Conservation (phyloP, 2,888 invertebrate species). For the Mechanitis mazaeus region DNA sequence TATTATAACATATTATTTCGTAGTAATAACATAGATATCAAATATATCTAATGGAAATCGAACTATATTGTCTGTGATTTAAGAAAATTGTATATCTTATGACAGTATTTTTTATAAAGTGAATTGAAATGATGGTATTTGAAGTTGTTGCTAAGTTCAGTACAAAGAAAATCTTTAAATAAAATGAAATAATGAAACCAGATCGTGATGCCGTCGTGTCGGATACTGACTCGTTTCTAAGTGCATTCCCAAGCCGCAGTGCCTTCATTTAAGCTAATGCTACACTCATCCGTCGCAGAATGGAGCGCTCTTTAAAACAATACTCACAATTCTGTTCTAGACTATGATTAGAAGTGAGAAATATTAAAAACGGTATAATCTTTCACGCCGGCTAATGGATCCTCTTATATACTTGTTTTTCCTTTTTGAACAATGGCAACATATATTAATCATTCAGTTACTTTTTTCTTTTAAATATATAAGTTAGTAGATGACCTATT, state of each 20-base stretch:
- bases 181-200: too few species aligned
- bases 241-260: conserved; percentile 11
- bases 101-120: background rate
- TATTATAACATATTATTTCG: too few species aligned
- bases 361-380: background rate
- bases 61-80: too few species aligned
- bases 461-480: too few species aligned
- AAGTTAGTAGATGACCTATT: too few species aligned
- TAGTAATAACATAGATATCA: too few species aligned
- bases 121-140: conserved; percentile 1
- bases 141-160: background rate
- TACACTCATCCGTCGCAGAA: conserved; percentile 8
- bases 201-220: conserved; percentile 3
- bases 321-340: conserved; percentile 4
- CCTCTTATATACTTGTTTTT: too few species aligned
- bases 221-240: background rate
- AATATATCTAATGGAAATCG: too few species aligned
- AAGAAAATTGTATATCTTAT: too few species aligned
- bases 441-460: too few species aligned
- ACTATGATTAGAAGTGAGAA: conserved; percentile 1
- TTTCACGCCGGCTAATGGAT: too few species aligned
- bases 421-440: too few species aligned
- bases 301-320: conserved; percentile 16
- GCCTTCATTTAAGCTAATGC: conserved; percentile 26
- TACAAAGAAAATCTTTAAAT: background rate